phyloP scores from a whole-genome alignment of 2,797 vertebrate species.

The Aeoliscus strigatus region DNA sequence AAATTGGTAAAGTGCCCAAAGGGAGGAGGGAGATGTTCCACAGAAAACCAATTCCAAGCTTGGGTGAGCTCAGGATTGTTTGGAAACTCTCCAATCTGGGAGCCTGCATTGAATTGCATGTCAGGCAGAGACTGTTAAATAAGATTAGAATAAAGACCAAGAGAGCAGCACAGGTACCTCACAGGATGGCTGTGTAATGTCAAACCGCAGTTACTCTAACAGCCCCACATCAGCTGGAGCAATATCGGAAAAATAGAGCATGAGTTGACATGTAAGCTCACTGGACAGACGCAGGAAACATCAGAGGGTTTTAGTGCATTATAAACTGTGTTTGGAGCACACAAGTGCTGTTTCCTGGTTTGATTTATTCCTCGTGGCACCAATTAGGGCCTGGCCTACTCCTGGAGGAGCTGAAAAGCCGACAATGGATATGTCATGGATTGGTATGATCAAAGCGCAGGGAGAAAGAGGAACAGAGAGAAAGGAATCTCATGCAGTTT shows the following conservation, averaged over 20 bases:
- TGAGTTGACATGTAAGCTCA: constrained; percentile 57
- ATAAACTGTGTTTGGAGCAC: constrained; percentile 66
- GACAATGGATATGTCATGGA: constrained; percentile 74
- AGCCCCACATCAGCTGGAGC: constrained; percentile 51
- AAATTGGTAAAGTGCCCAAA: constrained; percentile 88
- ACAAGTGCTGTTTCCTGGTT: constrained; percentile 69
- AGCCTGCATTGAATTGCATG: constrained; percentile 77
- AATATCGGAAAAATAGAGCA: constrained; percentile 49
- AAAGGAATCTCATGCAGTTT: constrained; percentile 65
- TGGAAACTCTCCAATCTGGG: constrained; percentile 85
- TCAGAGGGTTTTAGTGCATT: constrained; percentile 50
- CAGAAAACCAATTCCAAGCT: constrained; percentile 88
- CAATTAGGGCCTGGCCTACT: constrained; percentile 74
- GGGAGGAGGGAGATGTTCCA: constrained; percentile 85
- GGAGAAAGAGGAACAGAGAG: constrained; percentile 47
- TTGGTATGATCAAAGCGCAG: constrained; percentile 72
- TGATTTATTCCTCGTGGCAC: constrained; percentile 75
- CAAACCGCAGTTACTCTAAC: constrained; percentile 54
- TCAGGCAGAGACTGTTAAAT: constrained; percentile 85
- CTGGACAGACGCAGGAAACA: constrained; percentile 55
- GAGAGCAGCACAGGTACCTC: constrained; percentile 69
- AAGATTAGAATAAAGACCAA: constrained; percentile 83
- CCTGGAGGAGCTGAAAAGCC: constrained; percentile 71
- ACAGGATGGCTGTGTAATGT: constrained; percentile 63
- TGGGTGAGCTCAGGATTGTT: constrained; percentile 87